phyloP scores from a whole-genome alignment of 2,888 invertebrate genomes.

The Mechanitis mazaeus region DNA sequence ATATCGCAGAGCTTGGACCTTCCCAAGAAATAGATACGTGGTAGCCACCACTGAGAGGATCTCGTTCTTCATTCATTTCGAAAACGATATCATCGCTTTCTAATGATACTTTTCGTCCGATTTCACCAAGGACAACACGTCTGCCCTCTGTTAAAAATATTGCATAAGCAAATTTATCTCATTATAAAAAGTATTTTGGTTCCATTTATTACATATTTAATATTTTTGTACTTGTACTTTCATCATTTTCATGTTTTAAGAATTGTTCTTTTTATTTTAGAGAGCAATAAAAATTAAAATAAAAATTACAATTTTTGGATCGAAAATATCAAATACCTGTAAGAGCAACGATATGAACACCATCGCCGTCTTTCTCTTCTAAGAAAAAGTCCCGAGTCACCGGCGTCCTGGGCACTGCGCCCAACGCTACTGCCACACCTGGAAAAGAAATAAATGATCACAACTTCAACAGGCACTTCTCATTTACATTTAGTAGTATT shows the following conservation, averaged over 20 bases:
- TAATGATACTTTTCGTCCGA: slow-evolving; percentile 47
- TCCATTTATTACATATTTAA: no score
- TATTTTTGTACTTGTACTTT: not conserved
- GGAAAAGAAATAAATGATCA: slow-evolving; percentile 9
- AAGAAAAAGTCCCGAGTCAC: slow-evolving; percentile 38
- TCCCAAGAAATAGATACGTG: slow-evolving; percentile 56
- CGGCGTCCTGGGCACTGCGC: slow-evolving; percentile 45
- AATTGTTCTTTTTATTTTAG: no score
- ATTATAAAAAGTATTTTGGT: no score
- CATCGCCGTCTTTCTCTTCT: slow-evolving; percentile 46
- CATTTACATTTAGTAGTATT: no score
- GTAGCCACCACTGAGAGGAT: slow-evolving; percentile 46
- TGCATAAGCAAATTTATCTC: not conserved
- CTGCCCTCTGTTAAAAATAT: slow-evolving; percentile 33
- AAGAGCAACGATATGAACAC: slow-evolving; percentile 38
- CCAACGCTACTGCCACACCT: slow-evolving; percentile 52
- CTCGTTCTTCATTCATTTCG: slow-evolving; percentile 37
- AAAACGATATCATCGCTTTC: slow-evolving; percentile 48
- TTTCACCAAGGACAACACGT: slow-evolving; percentile 42
- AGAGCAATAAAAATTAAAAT: no score
- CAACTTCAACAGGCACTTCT: no score
- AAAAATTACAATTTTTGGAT: no score
- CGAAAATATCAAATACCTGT: slow-evolving; percentile 35
- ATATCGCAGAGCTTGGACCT: slow-evolving; percentile 56
- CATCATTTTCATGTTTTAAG: not conserved